Evolutionary conservation across 2,888 invertebrate genomes (phyloP), one percentile per base, ranked within the genome.

Genomic region (Drosophila mulleri): DNA sequence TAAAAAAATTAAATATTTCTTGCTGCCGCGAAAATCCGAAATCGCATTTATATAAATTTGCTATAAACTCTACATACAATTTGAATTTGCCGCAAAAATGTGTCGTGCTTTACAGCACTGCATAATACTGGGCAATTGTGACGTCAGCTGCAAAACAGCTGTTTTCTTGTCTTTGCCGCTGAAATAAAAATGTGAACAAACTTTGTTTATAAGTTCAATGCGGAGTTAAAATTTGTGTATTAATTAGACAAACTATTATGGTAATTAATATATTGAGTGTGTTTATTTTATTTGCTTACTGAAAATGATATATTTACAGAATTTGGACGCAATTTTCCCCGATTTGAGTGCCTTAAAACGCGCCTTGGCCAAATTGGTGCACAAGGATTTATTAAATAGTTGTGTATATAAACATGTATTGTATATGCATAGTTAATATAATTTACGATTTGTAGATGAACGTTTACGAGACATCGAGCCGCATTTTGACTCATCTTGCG

Each of bases 301-400:
- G 29, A 29, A 11, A 1, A 3, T 26, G 37, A 0, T 18, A 11
- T 18, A 44, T 14, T 37, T 75, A 1, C 56, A 69, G 59, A 91
- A 93, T 58, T 93, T 94, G 78, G 90, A 92, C 62, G 90, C 91
- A 50, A 70, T 94, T 29, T 94, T 94, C 1, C 93, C 94, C 54
- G 89, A 94, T 76, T 58, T 74, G 2, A 53, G 8, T n/a, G 92
- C 91, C 70, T 82, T 91, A 23, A 93, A 93, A 78, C 93, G 94
- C 18, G 92, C 93, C 2, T 89, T 94, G 72, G 93, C 94, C 1
- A 92, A 93, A 58, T 93, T 94, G 77, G 93, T 94, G 3, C 94
- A 94, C 79, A 91, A 94, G 52, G 94, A 95, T 82, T 86, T 95
- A 47, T 93, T 93, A 48, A 64, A 58, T 20, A 35, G 59, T 61